Conservation (phyloP, 2,113 vertebrate genomes). For the Pterocles gutturalis region DNA sequence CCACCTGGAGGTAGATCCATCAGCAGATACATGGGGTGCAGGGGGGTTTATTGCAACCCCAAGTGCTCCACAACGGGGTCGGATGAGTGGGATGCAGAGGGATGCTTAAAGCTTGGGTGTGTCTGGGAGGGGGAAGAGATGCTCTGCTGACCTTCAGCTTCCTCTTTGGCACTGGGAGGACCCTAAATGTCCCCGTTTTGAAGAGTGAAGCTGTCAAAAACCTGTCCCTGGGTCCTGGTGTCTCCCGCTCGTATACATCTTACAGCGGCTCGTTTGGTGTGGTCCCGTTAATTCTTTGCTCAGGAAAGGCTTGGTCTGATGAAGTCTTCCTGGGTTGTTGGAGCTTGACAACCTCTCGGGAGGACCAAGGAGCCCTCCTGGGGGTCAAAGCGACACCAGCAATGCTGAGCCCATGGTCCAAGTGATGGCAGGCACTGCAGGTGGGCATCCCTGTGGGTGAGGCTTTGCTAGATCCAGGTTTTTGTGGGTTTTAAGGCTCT, state of each 20-base stretch:
- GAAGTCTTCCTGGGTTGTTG: rapidly evolving
- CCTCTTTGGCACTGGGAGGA: too few relatives aligned
- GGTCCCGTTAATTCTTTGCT: rapidly evolving
- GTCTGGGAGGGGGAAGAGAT: background rate
- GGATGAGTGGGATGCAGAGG: background rate
- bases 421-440: too few relatives aligned
- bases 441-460: background rate
- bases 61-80: rapidly evolving
- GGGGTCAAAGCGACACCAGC: background rate
- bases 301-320: background rate
- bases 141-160: background rate
- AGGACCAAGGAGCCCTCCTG: background rate
- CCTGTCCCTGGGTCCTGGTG: background rate
- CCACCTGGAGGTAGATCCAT: background rate
- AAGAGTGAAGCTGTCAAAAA: background rate
- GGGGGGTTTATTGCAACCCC: background rate
- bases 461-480: background rate
- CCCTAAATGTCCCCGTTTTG: background rate
- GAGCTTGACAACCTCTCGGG: background rate
- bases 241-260: rapidly evolving
- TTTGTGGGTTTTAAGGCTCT: background rate
- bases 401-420: background rate
- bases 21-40: background rate
- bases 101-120: rapidly evolving
- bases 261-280: rapidly evolving